These are phyloP conservation scores for Pelodiscus sinensis DNA, from an alignment of 2,113 vertebrate species.

Conservation along the genomic window DNA sequence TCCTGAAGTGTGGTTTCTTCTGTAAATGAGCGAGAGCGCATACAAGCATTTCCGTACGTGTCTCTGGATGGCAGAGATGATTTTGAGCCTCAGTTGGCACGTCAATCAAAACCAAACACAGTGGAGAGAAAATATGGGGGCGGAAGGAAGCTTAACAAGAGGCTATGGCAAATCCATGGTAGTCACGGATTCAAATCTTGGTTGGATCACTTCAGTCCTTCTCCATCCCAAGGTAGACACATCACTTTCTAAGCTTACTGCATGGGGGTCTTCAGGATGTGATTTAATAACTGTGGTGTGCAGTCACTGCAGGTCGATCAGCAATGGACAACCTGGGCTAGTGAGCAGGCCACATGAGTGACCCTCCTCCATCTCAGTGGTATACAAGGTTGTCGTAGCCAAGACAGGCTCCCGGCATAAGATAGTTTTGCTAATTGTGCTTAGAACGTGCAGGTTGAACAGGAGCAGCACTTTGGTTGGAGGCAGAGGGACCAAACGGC, in stretches of 20 bases:
- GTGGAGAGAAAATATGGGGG: background rate
- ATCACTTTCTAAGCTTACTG: accelerated
- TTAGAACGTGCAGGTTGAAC: too few species aligned
- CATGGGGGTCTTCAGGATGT: background rate
- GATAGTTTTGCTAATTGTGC: too few species aligned
- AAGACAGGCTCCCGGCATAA: too few species aligned
- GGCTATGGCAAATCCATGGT: background rate
- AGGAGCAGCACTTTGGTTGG: too few species aligned
- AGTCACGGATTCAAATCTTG: background rate
- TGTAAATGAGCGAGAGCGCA: background rate
- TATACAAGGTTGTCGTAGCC: too few species aligned
- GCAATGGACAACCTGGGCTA: too few species aligned
- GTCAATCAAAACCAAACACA: background rate
- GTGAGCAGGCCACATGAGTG: too few species aligned
- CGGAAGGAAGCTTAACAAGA: background rate
- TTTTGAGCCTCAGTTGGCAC: background rate
- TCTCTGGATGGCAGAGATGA: background rate
- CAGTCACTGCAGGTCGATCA: background rate
- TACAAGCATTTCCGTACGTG: accelerated
- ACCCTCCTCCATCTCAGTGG: too few species aligned
- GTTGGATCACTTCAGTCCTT: background rate
- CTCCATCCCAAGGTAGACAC: background rate
- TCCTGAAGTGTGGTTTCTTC: background rate
- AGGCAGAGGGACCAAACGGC: too few species aligned
- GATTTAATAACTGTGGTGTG: background rate